Base-by-base conservation (phyloP, 2,797 vertebrate species). In the Pelochelys cantorii region DNA sequence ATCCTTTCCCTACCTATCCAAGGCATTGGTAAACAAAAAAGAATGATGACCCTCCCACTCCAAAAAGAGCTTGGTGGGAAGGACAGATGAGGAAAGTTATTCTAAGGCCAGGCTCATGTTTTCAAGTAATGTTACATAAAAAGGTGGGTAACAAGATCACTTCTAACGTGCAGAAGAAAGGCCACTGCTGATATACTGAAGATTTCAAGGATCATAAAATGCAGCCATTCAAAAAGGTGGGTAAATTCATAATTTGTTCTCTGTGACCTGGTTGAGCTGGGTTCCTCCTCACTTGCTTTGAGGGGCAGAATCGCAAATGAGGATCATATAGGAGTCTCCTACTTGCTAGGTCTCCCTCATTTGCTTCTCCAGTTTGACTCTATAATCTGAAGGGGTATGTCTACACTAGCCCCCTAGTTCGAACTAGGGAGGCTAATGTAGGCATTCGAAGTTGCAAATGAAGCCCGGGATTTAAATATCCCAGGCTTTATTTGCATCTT, bases 11-110 rank as follows among this genome's bases (percentile, higher is more conserved):
- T 96, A 96, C 14, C 94, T 96, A 96, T 78, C 94, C 86, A 94
- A 96, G 95, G 94, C 93, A 34, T 90, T 94, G 92, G 94, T 90
- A 0, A 88, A 95, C 95, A 93, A 97, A 96, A 95, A 89, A 92
- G 42, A 48, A 48, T 48, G 42, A 48, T 48, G 42, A 48, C 42
- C 42, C 42, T 96, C 94, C 74, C 91, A 96, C 93, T 94, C 92
- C 0, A 5, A 94, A 79, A 94, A 92, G 91, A 96, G 95, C 93
- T 97, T 78, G 74, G 62, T 90, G 83, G 84, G 90, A 93, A 77
- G 92, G 92, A 94, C 95, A 87, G 86, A 93, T 57, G 60, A 59
- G 81, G 92, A 78, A 94, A 96, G 95, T 71, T 87, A 81, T 89
- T 94, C 87, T 81, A 87, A 29, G 86, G 74, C 37, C 93, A 86